Percentiles rank a stretch among this genome's conserved stretches.
Evolutionary conservation across 2,797 vertebrate genomes (phyloP).

Genomic region (Gallinago stenura): DNA sequence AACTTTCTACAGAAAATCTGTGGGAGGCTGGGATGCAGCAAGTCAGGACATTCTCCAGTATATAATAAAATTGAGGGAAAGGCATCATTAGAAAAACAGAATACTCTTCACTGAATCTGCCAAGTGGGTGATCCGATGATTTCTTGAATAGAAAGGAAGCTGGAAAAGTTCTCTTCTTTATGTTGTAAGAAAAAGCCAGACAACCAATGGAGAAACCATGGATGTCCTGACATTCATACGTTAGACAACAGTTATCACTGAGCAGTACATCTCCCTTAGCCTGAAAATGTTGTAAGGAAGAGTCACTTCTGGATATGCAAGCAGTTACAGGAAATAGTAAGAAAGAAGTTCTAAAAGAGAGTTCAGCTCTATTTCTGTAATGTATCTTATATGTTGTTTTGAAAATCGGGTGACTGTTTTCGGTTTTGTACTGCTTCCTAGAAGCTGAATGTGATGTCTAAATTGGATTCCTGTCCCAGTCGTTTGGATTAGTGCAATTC

Average conservation of each 20-base stretch:
- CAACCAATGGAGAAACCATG: neutral
- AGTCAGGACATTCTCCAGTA: neutral
- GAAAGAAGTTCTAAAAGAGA: neutral
- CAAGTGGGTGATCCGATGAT: accelerated
- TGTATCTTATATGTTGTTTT: neutral
- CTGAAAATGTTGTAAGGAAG: neutral
- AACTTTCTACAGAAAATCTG: neutral
- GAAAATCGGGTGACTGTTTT: neutral
- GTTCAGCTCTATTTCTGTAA: neutral
- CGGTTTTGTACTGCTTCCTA: neutral
- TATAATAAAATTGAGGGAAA: neutral
- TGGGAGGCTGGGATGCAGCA: neutral
- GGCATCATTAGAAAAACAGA: neutral
- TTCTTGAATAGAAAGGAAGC: neutral
- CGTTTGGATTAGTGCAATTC: neutral
- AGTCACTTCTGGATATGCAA: neutral
- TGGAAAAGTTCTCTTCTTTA: neutral
- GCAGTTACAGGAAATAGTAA: neutral
- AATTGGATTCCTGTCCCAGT: neutral
- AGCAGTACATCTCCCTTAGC: neutral
- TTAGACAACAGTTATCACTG: neutral
- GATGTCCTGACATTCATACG: neutral
- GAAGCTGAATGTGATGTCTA: neutral
- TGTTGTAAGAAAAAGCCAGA: neutral
- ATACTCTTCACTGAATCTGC: neutral